Conservation (phyloP, 1,140 invertebrate species). For the Hormaphis cornu region DNA sequence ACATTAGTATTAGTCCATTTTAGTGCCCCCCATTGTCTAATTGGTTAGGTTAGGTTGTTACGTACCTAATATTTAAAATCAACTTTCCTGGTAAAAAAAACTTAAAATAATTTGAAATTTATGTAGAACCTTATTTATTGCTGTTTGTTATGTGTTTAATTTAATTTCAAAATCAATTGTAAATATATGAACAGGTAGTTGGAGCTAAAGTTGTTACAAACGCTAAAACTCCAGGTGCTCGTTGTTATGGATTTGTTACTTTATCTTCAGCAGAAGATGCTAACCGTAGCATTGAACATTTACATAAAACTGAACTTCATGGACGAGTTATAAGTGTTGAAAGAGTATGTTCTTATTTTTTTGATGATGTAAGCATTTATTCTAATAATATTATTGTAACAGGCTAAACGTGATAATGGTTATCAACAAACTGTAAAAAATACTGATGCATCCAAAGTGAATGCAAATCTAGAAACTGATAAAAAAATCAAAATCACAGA, state of each 20-base stretch:
- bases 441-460: constrained; percentile 39
- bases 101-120: too few relatives aligned
- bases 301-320: constrained; percentile 83
- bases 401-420: constrained; percentile 38
- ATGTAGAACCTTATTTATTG: too few relatives aligned
- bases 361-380: too few relatives aligned
- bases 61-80: too few relatives aligned
- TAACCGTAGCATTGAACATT: constrained; percentile 74
- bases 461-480: constrained; percentile 38
- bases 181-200: constrained; percentile 49
- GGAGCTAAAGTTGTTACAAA: constrained; percentile 95
- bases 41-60: too few relatives aligned
- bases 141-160: too few relatives aligned
- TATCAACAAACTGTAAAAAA: constrained; percentile 15
- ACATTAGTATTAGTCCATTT: too few relatives aligned
- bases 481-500: constrained; percentile 44
- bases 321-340: constrained; percentile 89
- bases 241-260: constrained; percentile 90
- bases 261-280: constrained; percentile 84
- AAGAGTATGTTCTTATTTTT: constrained; percentile 47
- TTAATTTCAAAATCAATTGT: neutral
- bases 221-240: constrained; percentile 75
- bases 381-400: neutral
- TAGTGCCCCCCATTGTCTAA: too few relatives aligned
- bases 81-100: too few relatives aligned